Evolutionary conservation across 2,113 vertebrate species (phyloP), one percentile per base, ranked within the genome.

Genomic region (Craseonycteris thonglongyai): DNA sequence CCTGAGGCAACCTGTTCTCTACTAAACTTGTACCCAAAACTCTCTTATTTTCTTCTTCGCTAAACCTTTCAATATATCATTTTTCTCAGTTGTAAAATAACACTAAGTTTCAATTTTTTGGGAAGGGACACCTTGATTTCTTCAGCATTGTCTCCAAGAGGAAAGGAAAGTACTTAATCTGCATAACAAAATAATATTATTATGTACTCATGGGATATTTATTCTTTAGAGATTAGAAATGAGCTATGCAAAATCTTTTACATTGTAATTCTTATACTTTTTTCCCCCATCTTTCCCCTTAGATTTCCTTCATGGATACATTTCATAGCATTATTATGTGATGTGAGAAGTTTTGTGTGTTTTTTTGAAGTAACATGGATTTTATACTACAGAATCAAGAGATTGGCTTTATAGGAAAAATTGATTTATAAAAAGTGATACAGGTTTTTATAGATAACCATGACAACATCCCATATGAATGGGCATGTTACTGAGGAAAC

Each of bases 381-480:
- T 98, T 98, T 97, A 96, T 66, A 11, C 97, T 93, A 30, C 93
- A 92, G 69, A 83, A 5, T 96, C 98, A 97, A 91, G 5, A 97
- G 87, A 98, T 97, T 98, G 98, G 97, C 97, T 91, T 80, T 85
- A 35, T 88, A 97, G 68, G 95, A 97, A 90, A 96, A 66, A 96
- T 98, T 98, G 79, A 96, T 97, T 45, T 97, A 92, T 98, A 97
- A 98, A 96, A 97, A 96, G 95, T 96, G 66, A 8, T 95, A 95
- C 92, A 75, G 40, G 2, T 97, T 97, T 93, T 95, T 96, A 83
- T 93, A 95, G 61, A 85, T 95, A 98, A 98, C 91, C 98, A 99
- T 99, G 99, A 99, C 99, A 98, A 99, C 99, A 63, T 99, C 98
- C 90, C 98, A 99, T 97, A 99, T 99, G 98, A 99, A 99, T 89